These are phyloP conservation scores for Listronotus oregonensis DNA, from an alignment of 1,140 invertebrate genomes.

Conservation along the genomic window DNA sequence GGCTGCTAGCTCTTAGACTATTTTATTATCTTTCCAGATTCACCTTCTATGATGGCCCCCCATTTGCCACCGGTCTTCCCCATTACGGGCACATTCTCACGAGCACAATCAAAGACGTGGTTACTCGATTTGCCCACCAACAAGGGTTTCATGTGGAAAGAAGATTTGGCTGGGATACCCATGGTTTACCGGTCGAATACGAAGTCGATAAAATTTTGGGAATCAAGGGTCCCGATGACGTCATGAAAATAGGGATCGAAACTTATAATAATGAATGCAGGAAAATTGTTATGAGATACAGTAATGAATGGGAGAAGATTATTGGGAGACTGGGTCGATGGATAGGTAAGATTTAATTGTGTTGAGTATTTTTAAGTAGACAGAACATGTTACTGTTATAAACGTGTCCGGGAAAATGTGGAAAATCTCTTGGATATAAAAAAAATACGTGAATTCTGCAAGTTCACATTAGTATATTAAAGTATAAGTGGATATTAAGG, in stretches of 20 bases:
- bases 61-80: conserved; percentile 98
- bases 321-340: conserved; percentile 91
- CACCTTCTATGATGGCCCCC: conserved; percentile 99
- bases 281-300: conserved; percentile 97
- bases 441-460: too few relatives aligned
- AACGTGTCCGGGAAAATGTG: too few relatives aligned
- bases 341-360: conserved; percentile 71
- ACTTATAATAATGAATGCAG: conserved; percentile 96
- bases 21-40: conserved; percentile 56
- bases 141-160: conserved; percentile 95
- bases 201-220: conserved; percentile 95
- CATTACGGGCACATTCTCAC: conserved; percentile 99
- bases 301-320: conserved; percentile 91
- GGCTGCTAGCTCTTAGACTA: too few relatives aligned
- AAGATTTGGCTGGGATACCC: conserved; percentile 99
- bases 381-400: too few relatives aligned
- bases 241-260: conserved; percentile 94
- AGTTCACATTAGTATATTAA: too few relatives aligned
- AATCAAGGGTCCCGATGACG: conserved; percentile 96
- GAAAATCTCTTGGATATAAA: too few relatives aligned
- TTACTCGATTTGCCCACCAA: conserved; percentile 96
- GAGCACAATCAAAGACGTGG: conserved; percentile 98
- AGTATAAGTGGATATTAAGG: too few relatives aligned
- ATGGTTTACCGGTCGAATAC: conserved; percentile 93
- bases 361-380: too few relatives aligned